These are phyloP conservation scores for Melitaea athalia DNA, from an alignment of 2,888 invertebrate genomes.

Conservation along the genomic window DNA sequence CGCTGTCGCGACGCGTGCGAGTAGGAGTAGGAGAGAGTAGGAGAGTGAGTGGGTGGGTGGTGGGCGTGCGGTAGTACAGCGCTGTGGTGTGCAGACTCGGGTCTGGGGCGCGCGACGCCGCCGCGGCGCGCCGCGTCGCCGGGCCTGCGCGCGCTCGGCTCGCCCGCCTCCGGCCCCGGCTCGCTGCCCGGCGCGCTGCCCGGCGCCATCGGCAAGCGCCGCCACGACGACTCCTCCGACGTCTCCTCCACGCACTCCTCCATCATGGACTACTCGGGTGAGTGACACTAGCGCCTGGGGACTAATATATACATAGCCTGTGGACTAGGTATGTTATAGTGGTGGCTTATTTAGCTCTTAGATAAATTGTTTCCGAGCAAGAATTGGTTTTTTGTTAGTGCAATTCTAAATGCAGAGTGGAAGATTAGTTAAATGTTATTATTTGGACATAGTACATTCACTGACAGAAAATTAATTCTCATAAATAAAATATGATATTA, in stretches of 20 bases:
- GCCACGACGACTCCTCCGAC: constrained; percentile 92
- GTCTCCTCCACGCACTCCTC: constrained; percentile 92
- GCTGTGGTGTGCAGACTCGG: constrained; percentile 84
- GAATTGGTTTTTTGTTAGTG: not conserved
- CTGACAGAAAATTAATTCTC: not conserved
- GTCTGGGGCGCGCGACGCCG: constrained; percentile 92
- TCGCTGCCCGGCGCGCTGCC: constrained; percentile 90
- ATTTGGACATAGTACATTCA: not conserved
- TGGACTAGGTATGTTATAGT: not conserved
- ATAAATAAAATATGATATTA: not conserved
- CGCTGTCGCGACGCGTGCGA: too few species aligned
- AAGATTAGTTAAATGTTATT: not conserved
- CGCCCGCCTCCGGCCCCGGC: constrained; percentile 90
- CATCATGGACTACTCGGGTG: constrained; percentile 93
- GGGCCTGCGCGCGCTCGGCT: constrained; percentile 88
- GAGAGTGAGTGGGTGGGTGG: too few species aligned
- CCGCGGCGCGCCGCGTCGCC: constrained; percentile 93
- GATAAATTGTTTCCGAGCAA: not conserved
- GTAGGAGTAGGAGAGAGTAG: too few species aligned
- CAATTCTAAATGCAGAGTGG: not conserved
- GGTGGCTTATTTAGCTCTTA: not conserved
- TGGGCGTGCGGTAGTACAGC: constrained; percentile 1
- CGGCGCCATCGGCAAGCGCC: constrained; percentile 92
- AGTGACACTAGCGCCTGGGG: too few species aligned
- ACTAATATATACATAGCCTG: not conserved